Conservation (phyloP, 2,888 invertebrate species). For the Acrobasis repandana region DNA sequence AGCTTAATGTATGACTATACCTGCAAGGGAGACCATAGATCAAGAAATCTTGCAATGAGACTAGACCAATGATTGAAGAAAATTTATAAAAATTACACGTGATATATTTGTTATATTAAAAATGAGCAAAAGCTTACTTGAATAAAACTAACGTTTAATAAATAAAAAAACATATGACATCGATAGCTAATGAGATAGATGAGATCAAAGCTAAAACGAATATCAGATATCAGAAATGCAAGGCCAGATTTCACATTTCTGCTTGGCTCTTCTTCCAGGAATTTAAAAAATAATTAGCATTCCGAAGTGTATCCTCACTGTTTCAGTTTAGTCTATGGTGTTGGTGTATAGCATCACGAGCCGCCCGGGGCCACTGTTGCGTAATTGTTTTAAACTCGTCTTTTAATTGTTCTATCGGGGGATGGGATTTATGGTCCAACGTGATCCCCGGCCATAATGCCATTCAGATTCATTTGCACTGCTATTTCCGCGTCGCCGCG, state of each 20-base stretch:
- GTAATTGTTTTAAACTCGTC: slow-evolving; percentile 82
- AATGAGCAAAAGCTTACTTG: background rate
- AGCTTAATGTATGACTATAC: slow-evolving; percentile 38
- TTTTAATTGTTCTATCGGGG: slow-evolving; percentile 83
- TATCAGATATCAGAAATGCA: background rate
- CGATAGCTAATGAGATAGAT: background rate
- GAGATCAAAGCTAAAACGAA: background rate
- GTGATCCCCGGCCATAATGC: slow-evolving; percentile 74
- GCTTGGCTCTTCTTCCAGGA: background rate
- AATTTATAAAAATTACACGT: background rate
- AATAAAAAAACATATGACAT: background rate
- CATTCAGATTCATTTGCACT: slow-evolving; percentile 74
- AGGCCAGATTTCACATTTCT: background rate
- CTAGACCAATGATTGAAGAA: background rate
- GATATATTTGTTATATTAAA: background rate
- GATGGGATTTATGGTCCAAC: slow-evolving; percentile 75
- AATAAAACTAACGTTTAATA: background rate
- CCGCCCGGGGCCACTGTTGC: slow-evolving; percentile 72
- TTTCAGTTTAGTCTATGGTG: slow-evolving; percentile 44
- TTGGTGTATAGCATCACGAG: slow-evolving; percentile 57
- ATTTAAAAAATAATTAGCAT: slow-evolving; percentile 3
- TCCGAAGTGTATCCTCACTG: slow-evolving; percentile 20
- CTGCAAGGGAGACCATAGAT: slow-evolving; percentile 28
- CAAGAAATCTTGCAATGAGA: slow-evolving; percentile 5
- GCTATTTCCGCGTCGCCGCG: slow-evolving; percentile 73